Evolutionary conservation across 2,797 vertebrate genomes (phyloP).

Genomic region (Cyprinodon diabolis): DNA sequence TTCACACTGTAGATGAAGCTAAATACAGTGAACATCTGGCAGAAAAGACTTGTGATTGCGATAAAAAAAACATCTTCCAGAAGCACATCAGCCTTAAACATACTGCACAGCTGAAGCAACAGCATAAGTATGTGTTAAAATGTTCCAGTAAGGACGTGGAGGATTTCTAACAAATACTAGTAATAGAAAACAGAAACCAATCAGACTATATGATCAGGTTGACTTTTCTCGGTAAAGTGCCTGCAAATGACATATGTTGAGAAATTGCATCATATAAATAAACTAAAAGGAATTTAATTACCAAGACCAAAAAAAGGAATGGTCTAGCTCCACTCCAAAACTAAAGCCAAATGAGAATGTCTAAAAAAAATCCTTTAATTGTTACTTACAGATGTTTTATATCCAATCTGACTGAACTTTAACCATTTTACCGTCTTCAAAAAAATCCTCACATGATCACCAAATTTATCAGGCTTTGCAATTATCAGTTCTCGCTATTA

Average conservation of each 20-base stretch:
- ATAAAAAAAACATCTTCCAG: not conserved
- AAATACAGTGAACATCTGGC: not conserved
- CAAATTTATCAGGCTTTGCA: no score
- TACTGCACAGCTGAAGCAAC: not conserved
- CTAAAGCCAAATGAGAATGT: not conserved
- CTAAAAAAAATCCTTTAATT: not conserved
- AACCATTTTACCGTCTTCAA: no score
- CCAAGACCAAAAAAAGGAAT: not conserved
- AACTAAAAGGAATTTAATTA: no score
- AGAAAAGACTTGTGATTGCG: not conserved
- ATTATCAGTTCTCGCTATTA: no score
- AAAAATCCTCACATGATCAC: no score
- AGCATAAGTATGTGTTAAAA: not conserved
- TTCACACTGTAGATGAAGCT: not conserved
- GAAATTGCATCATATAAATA: no score
- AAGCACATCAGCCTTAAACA: not conserved
- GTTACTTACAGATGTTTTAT: not conserved
- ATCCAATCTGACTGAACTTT: not conserved
- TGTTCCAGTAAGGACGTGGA: no score
- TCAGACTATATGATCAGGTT: no score
- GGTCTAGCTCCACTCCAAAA: not conserved
- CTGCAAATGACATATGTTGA: no score
- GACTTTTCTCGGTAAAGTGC: no score
- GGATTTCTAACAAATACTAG: no score
- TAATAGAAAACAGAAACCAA: no score